Evolutionary conservation across 1,140 invertebrate species (phyloP), one percentile per base, ranked within the genome.

Genomic region (Saccostrea echinata): DNA sequence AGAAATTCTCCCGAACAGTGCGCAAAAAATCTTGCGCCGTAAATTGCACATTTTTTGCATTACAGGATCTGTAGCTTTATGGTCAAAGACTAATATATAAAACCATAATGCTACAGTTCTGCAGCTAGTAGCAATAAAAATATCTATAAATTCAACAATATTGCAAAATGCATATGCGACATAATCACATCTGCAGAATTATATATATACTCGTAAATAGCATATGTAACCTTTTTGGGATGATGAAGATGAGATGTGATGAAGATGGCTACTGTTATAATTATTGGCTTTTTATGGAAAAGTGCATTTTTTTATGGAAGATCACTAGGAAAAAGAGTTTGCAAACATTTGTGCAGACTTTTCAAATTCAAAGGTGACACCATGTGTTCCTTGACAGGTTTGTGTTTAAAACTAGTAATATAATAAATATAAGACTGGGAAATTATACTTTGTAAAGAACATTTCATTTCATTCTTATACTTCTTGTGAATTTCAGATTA

Each of bases 231-330:
- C n/a, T n/a, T n/a, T n/a, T n/a, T n/a, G n/a, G n/a, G n/a, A n/a
- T n/a, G n/a, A n/a, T n/a, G n/a, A n/a, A n/a, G n/a, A n/a, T 85
- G 84, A 85, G 84, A 71, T 85, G 84, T 71, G 61, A 71, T 33
- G 55, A 21, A 13, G n/a, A 43, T n/a, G 61, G 84, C 8, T 85
- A 85, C 30, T 85, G 84, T 27, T 64, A 71, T 43, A 57, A 85
- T 61, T 76, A 51, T 43, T 43, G 84, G n/a, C 84, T 57, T 6
- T 85, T 71, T 33, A 43, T 85, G 43, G 57, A 55, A 33, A 85
- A 85, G 43, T 57, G 71, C 51, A 57, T 43, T 16, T n/a, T n/a
- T n/a, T 85, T 85, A 55, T 35, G 84, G 84, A 24, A 43, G 6
- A 6, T 43, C 35, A 43, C 35, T 43, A 43, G 35, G 35, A 43